These are phyloP conservation scores for Sebastes aleutianus DNA, from an alignment of 2,797 vertebrate species.

Conservation along the genomic window DNA sequence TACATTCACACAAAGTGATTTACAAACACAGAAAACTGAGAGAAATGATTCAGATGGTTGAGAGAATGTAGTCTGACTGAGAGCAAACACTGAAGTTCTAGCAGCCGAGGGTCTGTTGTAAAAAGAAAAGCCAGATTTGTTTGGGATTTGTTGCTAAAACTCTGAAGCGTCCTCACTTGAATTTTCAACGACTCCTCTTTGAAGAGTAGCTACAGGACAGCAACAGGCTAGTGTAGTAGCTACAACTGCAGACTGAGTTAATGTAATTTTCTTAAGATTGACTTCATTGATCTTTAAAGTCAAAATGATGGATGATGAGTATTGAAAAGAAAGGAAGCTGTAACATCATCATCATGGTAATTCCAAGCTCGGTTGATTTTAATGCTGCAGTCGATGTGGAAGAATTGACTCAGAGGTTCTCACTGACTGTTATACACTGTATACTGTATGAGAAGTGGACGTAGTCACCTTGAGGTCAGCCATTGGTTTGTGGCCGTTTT, in stretches of 20 bases:
- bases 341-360: not conserved
- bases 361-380: not conserved
- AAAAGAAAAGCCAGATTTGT: not conserved
- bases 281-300: not conserved
- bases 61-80: not conserved
- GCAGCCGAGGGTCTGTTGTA: not conserved
- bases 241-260: not conserved
- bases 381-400: not conserved
- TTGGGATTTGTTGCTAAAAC: not conserved
- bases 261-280: not conserved
- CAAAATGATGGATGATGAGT: not conserved
- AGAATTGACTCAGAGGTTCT: not conserved
- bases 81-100: not conserved
- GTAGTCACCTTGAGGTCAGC: no score
- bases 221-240: not conserved
- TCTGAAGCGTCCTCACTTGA: not conserved
- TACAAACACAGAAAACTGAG: not conserved
- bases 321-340: not conserved
- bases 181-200: not conserved
- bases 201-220: not conserved
- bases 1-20: not conserved
- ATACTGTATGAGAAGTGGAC: no score
- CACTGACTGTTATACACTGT: rapidly evolving
- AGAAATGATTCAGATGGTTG: not conserved
- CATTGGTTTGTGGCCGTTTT: no score